These are phyloP conservation scores for Sceliomorpha sp. DNA, from an alignment of 2,888 invertebrate genomes.

Conservation along the genomic window DNA sequence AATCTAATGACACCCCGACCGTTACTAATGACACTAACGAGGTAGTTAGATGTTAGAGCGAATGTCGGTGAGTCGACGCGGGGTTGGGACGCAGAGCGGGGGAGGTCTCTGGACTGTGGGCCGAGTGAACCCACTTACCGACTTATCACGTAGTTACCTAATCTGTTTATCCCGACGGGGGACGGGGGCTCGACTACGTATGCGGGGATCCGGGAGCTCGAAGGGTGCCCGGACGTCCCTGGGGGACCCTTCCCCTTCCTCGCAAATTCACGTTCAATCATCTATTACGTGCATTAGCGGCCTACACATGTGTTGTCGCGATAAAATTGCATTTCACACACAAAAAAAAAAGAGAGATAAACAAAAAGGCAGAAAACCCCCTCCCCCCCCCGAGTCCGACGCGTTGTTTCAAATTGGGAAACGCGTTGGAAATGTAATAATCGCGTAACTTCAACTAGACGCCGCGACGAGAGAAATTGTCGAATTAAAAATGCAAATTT, in stretches of 20 bases:
- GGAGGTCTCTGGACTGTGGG: conserved; percentile 66
- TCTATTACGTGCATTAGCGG: conserved; percentile 56
- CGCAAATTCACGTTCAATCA: conserved; percentile 63
- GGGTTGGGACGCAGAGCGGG: conserved; percentile 48
- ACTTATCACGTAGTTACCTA: conserved; percentile 81
- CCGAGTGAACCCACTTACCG: conserved; percentile 80
- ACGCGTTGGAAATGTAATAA: no score
- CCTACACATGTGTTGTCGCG: conserved; percentile 27
- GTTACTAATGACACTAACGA: conserved; percentile 80
- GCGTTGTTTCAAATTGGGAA: no score
- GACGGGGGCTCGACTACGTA: conserved; percentile 52
- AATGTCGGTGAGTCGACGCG: conserved; percentile 69
- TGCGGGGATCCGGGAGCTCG: conserved; percentile 59
- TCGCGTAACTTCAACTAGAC: no score
- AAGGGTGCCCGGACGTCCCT: conserved; percentile 75
- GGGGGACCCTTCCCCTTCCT: conserved; percentile 64
- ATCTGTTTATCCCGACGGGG: conserved; percentile 79
- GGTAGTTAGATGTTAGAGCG: conserved; percentile 79
- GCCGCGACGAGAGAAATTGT: no score
- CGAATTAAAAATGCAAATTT: no score
- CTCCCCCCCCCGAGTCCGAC: no score
- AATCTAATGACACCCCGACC: conserved; percentile 80
- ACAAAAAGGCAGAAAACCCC: no score
- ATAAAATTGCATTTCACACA: conserved; percentile 24
- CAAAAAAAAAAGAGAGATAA: conserved; percentile 10